These are phyloP conservation scores for Calidris pugnax DNA, from an alignment of 2,113 vertebrate species.

Conservation along the genomic window DNA sequence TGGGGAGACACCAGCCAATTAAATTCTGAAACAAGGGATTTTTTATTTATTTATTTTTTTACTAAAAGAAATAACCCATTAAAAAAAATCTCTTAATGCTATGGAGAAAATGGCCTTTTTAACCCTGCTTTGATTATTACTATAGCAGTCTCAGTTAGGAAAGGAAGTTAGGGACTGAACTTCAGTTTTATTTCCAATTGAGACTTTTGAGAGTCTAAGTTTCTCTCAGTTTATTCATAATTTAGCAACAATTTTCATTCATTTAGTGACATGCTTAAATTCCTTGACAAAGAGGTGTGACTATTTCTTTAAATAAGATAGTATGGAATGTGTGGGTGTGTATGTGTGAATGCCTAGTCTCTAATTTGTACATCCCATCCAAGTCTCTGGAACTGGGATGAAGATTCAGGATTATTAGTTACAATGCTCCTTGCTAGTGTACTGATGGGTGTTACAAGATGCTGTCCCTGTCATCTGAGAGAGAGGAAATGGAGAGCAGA, in stretches of 20 bases:
- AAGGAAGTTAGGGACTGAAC: background rate
- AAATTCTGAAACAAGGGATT: background rate
- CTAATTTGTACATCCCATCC: background rate
- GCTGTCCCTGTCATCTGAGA: background rate
- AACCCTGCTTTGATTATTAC: background rate
- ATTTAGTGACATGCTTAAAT: background rate
- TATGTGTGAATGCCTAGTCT: accelerated
- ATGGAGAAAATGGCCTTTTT: background rate
- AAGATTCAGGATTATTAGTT: background rate
- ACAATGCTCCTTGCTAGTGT: background rate
- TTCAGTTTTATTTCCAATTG: background rate
- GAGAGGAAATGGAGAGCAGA: background rate
- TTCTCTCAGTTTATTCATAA: background rate
- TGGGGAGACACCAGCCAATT: background rate
- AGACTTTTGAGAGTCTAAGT: background rate
- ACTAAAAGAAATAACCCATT: background rate
- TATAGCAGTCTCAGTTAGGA: background rate
- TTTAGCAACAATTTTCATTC: background rate
- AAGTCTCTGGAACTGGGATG: background rate
- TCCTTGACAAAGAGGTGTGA: background rate
- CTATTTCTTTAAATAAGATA: background rate
- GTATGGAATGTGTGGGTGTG: background rate
- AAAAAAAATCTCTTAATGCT: background rate
- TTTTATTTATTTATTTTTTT: background rate
- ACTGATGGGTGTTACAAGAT: background rate